Evolutionary conservation across 2,888 invertebrate species (phyloP), one percentile per base, ranked within the genome.

Genomic region (Ennomos erosarius): DNA sequence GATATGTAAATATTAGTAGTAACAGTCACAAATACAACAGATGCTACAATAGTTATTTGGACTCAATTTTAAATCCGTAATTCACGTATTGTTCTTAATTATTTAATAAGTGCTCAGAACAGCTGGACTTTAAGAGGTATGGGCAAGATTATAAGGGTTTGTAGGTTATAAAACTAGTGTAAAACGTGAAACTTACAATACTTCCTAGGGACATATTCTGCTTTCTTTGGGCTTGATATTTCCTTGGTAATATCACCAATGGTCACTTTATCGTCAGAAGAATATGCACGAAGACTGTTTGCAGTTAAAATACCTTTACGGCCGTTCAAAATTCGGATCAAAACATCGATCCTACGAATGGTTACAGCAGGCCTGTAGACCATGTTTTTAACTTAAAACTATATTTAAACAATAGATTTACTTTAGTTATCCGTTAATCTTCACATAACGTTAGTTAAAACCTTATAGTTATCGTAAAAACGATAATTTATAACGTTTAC

Each of bases 151-250:
- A 26, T 26, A 26, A 26, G 6, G 5, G 6, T 58, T 47, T 36
- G 13, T 16, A 76, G 76, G 75, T 75, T 76, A 75, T 57, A 68
- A 68, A 59, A 55, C 36, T 45, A 61, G 58, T 44, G 59, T 68
- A 10, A 42, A 60, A 11, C 10, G 9, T 42, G 54, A 62, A 52
- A 94, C 95, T 95, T 93, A 97, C 97, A 91, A 81, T 96, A 97
- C 73, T 96, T 95, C 72, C 93, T 90, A 9, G 99, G 98, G n/a
- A 99, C 97, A 81, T 96, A 95, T 91, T 98, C 96, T 2, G 95
- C 94, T 78, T 95, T 93, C 72, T 94, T 94, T 0, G 97, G 94
- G 45, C 84, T 76, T 58, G 76, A 75, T 10, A 93, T 74, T 39
- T 93, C 92, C 81, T 95, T 96, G 37, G 94, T 93, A 65, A 97